A percentile compares a stretch with the other conserved stretches of the same genome.
Evolutionary conservation across 2,888 invertebrate genomes (phyloP).

Genomic region (Agapostemon virescens): DNA sequence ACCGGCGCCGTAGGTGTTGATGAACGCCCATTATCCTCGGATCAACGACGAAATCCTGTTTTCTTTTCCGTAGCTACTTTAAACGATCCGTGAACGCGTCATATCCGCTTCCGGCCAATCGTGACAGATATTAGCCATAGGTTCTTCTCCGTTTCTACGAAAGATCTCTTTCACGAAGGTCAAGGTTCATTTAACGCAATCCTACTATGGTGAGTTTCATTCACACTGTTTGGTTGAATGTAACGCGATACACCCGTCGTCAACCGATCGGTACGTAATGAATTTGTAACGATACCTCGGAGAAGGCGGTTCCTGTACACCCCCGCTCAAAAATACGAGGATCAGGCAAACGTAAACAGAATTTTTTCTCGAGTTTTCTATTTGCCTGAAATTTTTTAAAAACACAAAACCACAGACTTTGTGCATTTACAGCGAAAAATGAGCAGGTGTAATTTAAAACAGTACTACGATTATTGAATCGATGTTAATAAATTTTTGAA

Average conservation of each 20-base stretch:
- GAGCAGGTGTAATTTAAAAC: too few species aligned
- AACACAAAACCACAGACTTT: too few species aligned
- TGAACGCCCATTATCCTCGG: slow-evolving; percentile 47
- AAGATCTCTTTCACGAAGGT: slow-evolving; percentile 42
- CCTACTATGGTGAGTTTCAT: background rate
- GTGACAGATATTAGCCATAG: slow-evolving; percentile 34
- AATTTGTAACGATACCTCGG: background rate
- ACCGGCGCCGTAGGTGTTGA: slow-evolving; percentile 34
- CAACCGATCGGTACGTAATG: background rate
- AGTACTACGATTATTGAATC: too few species aligned
- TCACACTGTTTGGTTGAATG: background rate
- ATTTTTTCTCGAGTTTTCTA: too few species aligned
- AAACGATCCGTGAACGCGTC: slow-evolving; percentile 62
- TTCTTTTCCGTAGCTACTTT: slow-evolving; percentile 54
- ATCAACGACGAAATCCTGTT: slow-evolving; percentile 58
- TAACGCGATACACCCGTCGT: background rate
- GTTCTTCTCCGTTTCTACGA: slow-evolving; percentile 40
- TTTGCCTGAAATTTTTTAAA: too few species aligned
- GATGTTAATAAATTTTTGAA: too few species aligned
- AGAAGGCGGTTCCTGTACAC: background rate
- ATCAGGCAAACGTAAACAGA: background rate
- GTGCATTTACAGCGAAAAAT: too few species aligned
- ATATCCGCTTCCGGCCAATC: slow-evolving; percentile 65
- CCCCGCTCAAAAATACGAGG: background rate
- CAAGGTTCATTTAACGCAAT: slow-evolving; percentile 29